Evolutionary conservation across 2,888 invertebrate genomes (phyloP).

Genomic region (Hyles lineata): DNA sequence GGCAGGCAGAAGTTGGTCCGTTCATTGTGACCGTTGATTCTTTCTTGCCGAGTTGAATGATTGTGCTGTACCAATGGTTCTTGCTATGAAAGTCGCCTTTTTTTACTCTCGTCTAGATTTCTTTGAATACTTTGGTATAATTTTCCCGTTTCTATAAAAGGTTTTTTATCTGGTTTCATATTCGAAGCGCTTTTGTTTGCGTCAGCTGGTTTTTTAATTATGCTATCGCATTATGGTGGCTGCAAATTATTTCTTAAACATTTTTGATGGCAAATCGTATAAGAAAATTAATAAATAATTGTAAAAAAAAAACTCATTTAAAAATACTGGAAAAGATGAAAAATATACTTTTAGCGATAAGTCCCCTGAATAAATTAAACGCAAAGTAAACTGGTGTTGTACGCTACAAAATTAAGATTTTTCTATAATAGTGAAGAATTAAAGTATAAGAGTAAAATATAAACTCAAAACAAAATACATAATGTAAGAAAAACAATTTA

Average conservation of each 20-base stretch:
- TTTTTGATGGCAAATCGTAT: too few species aligned
- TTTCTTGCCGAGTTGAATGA: slow-evolving; percentile 76
- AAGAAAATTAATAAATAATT: too few species aligned
- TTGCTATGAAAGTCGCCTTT: slow-evolving; percentile 67
- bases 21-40: slow-evolving; percentile 83
- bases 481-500: neutral
- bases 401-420: too few species aligned
- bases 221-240: too few species aligned
- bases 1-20: slow-evolving; percentile 80
- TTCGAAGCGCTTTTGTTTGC: neutral
- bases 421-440: too few species aligned
- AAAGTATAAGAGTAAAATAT: too few species aligned
- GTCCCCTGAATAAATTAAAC: too few species aligned
- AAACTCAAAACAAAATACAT: neutral
- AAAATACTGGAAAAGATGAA: too few species aligned
- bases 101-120: slow-evolving; percentile 67
- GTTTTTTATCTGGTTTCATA: slow-evolving; percentile 35
- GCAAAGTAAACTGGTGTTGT: too few species aligned
- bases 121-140: slow-evolving; percentile 52
- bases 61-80: slow-evolving; percentile 81
- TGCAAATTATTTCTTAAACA: too few species aligned
- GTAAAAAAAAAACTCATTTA: too few species aligned
- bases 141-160: slow-evolving; percentile 55
- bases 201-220: neutral
- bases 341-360: too few species aligned